Evolutionary conservation across 2,888 invertebrate species (phyloP).

Genomic region (Graphium colonna): DNA sequence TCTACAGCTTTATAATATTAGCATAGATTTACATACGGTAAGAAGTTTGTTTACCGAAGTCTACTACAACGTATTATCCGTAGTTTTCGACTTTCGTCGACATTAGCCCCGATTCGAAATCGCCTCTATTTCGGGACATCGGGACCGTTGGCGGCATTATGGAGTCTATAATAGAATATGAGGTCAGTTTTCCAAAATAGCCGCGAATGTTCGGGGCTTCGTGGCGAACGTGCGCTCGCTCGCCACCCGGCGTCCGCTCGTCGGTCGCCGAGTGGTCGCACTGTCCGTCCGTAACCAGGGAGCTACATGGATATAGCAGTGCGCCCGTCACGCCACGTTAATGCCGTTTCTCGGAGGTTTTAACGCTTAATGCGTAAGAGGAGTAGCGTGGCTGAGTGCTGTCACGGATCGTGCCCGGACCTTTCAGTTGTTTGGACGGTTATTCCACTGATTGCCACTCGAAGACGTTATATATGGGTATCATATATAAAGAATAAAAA

Average conservation of each 20-base stretch:
- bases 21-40: too few species aligned
- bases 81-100: background rate
- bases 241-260: background rate
- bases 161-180: conserved; percentile 9
- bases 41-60: too few species aligned
- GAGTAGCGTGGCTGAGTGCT: too few species aligned
- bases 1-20: too few species aligned
- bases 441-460: too few species aligned
- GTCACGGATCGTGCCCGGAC: background rate
- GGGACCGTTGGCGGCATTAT: conserved; percentile 9
- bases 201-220: background rate
- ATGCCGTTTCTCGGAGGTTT: background rate
- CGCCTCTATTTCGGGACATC: conserved; percentile 11
- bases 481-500: too few species aligned
- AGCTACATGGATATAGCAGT: background rate
- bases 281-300: background rate
- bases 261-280: background rate
- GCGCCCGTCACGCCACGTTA: background rate
- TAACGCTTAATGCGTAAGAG: background rate
- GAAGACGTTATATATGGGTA: too few species aligned
- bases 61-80: too few species aligned
- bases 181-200: conserved; percentile 11
- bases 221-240: background rate
- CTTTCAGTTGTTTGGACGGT: too few species aligned
- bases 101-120: background rate